Evolutionary conservation across 2,888 invertebrate genomes (phyloP), one percentile per base, ranked within the genome.

Genomic region (Spicauda simplicius): DNA sequence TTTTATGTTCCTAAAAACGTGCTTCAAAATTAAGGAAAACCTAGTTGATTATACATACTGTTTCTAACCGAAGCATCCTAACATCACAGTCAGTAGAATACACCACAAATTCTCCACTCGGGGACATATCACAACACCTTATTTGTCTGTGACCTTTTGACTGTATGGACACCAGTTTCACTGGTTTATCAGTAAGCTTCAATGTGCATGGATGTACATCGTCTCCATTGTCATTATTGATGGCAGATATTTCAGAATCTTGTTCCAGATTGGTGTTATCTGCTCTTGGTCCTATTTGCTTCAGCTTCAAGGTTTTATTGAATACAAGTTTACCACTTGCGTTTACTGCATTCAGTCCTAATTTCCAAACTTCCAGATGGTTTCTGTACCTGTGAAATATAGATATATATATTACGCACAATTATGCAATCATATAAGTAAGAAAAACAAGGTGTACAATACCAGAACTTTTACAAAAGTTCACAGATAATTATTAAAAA

Each of bases 1-100:
- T 25, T 2, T 25, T 25, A 25, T 5, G 25, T 33, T 33, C 33
- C 7, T 33, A 33, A 8, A 33, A 3, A 33, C 7, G 33, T 37
- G 12, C 12, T 37, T 37, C 12, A 37, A n/a, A 45, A 45, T 6
- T 14, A 14, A 14, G 1, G 45, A 45, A n/a, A 45, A n/a, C 4
- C 2, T 12, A 18, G 10, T 16, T 16, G 2, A 2, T 37, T 18
- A 41, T 65, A 69, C 73, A 71, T 65, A 95, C 95, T 71, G 94
- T 86, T 71, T 93, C 93, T 72, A 97, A 93, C 79, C 94, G 93
- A 70, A 96, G 96, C 69, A 98, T 88, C 66, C 96, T 94, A 33
- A 97, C 84, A 67, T 95, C 90, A 60, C 85, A 93, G 30, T 94
- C 90, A 0, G 97, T 97, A 0, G 97, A 96, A 82, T 97, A 97